Conservation (phyloP, 2,113 vertebrate species). For the Semicossyphus pulcher region DNA sequence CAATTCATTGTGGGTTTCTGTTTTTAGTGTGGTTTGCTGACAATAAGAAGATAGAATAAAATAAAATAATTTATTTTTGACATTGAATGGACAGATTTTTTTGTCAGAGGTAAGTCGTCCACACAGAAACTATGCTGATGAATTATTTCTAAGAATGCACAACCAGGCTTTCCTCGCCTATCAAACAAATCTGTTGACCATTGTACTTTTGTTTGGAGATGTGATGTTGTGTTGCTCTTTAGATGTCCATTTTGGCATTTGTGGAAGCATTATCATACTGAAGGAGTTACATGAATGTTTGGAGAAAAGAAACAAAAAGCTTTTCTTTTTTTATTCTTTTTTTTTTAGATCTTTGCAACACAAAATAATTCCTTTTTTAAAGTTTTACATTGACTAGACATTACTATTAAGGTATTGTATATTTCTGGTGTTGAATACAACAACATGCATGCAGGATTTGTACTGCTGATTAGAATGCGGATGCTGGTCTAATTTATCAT, state of each 20-base stretch:
- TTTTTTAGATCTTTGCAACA: slow-evolving; percentile 16
- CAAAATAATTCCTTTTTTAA: background rate
- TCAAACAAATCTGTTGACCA: slow-evolving; percentile 10
- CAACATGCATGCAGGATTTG: slow-evolving; percentile 40
- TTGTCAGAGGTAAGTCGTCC: too few species aligned
- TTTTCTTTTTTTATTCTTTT: slow-evolving; percentile 18
- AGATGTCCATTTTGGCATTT: slow-evolving; percentile 18
- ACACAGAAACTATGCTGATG: too few species aligned
- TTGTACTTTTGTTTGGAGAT: background rate
- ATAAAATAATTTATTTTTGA: too few species aligned
- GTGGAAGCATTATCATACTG: background rate
- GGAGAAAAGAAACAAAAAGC: too few species aligned
- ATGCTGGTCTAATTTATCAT: slow-evolving; percentile 66
- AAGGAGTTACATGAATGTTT: background rate
- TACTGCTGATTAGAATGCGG: slow-evolving; percentile 61
- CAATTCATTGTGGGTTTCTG: too few species aligned
- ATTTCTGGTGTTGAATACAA: slow-evolving; percentile 20
- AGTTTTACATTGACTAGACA: slow-evolving; percentile 18
- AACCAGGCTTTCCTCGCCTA: too few species aligned
- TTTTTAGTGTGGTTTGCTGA: too few species aligned
- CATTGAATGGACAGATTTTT: too few species aligned
- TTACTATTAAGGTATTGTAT: background rate
- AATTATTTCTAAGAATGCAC: too few species aligned
- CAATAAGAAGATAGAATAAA: too few species aligned
- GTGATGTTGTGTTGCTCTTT: slow-evolving; percentile 3